Base-by-base conservation (phyloP, 2,797 vertebrate species). In the Eupleurogrammus muticus region DNA sequence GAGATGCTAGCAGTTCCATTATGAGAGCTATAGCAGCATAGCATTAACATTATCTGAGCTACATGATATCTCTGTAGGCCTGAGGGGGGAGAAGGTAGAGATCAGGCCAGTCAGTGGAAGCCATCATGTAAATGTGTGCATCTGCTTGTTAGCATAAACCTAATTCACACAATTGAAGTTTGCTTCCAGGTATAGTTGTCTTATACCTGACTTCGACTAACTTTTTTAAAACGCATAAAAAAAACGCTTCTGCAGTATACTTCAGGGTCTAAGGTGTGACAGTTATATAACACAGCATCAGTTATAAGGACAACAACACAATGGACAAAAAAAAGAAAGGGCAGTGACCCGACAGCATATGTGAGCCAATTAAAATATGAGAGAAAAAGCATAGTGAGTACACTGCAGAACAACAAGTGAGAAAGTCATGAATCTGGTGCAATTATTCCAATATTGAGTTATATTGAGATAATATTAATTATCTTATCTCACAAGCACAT, bases 61-160 rank as follows among this genome's bases (percentile, higher is more conserved):
- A 23, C 54, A 19, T 57, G 40, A 77, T 75, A 60, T 34, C 38
- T 35, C 3, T 38, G 60, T 3, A 65, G 28, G 57, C 67, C 57
- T 11, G 50, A 50, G 54, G 62, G 49, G 32, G 28, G 51, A 7
- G 44, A 17, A 64, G 35, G 49, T 60, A 48, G 13, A 56, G 46
- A 58, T 6, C 34, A 47, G 46, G 21, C 17, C 7, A 47, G 36
- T 28, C 47, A 60, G 48, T 16, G 5, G 23, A 42, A 28, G 47
- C 42, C 17, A 40, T 40, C 5, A 32, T 57, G 58, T n/a, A 34
- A 44, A 5, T 50, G 9, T 49, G 34, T 32, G 40, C 11, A 8
- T 24, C n/a, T 0, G 1, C 23, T 47, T 50, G 20, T 57, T 57
- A 16, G 28, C 28, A 57, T 59, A 28, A 44, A 42, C 35, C 14